Percentiles rank a stretch among this genome's conserved stretches.
phyloP scores from a whole-genome alignment of 2,113 vertebrate species.

The Melanerpes formicivorus region DNA sequence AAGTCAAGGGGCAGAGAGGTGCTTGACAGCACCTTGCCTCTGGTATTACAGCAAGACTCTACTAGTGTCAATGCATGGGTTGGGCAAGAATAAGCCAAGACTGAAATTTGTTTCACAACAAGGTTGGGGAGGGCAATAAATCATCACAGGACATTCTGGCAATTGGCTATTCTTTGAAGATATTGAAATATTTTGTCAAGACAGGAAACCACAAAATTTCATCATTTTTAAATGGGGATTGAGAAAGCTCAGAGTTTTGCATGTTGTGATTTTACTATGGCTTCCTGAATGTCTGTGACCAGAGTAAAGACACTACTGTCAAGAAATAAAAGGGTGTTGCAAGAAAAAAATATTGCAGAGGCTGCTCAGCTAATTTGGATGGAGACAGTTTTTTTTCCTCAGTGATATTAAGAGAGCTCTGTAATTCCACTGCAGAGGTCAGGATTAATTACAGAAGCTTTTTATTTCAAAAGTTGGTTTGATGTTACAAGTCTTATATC shows the following conservation, averaged over 20 bases:
- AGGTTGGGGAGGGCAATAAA: not conserved
- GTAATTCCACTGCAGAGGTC: not conserved
- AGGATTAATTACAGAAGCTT: constrained; percentile 14
- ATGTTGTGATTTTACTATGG: not conserved
- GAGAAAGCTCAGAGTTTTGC: constrained; percentile 14
- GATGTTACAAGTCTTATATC: constrained; percentile 18
- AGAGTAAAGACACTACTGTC: not conserved
- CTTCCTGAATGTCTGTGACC: constrained; percentile 1
- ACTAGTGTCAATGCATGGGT: not conserved
- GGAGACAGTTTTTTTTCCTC: not conserved
- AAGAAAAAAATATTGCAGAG: constrained; percentile 5
- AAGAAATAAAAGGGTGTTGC: constrained; percentile 55
- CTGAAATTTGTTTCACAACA: constrained; percentile 4
- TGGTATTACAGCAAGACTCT: not conserved
- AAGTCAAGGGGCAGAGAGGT: not conserved
- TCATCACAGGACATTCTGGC: not conserved
- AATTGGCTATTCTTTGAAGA: not conserved
- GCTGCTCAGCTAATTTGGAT: constrained; percentile 8
- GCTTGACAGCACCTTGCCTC: not conserved
- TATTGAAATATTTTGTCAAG: constrained; percentile 18
- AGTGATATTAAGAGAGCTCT: not conserved
- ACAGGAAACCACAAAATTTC: constrained; percentile 1
- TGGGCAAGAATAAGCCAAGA: not conserved
- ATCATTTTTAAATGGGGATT: constrained; percentile 28
- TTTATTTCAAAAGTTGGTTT: constrained; percentile 17